Percentiles rank a stretch among this genome's conserved stretches.
Evolutionary conservation across 2,888 invertebrate genomes (phyloP).

Genomic region (Lasioglossum marginatum): DNA sequence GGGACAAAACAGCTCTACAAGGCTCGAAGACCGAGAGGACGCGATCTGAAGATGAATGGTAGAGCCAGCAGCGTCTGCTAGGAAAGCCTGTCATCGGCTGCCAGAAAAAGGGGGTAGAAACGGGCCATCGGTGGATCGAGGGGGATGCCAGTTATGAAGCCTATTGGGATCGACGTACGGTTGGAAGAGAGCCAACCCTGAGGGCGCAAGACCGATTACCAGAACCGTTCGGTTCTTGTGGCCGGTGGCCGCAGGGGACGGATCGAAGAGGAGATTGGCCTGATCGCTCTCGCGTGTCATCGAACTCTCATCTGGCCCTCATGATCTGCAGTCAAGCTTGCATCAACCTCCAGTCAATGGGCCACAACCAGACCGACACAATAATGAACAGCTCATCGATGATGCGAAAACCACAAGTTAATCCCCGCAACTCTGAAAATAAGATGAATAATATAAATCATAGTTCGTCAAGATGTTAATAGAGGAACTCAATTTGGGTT

Average conservation of each 20-base stretch:
- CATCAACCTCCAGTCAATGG: neutral
- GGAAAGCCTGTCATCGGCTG: neutral
- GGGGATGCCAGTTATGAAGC: constrained; percentile 13
- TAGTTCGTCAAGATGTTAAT: neutral
- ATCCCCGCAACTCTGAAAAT: no score
- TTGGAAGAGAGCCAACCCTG: constrained; percentile 31
- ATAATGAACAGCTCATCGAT: neutral
- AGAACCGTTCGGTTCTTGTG: constrained; percentile 55
- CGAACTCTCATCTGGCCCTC: constrained; percentile 1
- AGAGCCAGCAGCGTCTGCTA: neutral
- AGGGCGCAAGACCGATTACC: constrained; percentile 51
- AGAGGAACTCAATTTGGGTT: neutral
- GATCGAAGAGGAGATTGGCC: constrained; percentile 16
- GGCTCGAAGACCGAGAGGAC: neutral
- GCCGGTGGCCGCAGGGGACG: neutral
- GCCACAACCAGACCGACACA: neutral
- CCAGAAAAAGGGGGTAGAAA: constrained; percentile 11
- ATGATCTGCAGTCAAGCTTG: constrained; percentile 4
- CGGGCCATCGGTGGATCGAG: constrained; percentile 7
- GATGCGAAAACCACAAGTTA: neutral
- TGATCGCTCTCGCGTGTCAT: constrained; percentile 11
- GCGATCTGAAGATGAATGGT: neutral
- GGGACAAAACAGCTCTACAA: neutral
- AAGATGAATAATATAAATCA: no score
- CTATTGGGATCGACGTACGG: constrained; percentile 32